These are phyloP conservation scores for Heterodera filipjevi DNA, from an alignment of 2,888 invertebrate species.

Conservation along the genomic window DNA sequence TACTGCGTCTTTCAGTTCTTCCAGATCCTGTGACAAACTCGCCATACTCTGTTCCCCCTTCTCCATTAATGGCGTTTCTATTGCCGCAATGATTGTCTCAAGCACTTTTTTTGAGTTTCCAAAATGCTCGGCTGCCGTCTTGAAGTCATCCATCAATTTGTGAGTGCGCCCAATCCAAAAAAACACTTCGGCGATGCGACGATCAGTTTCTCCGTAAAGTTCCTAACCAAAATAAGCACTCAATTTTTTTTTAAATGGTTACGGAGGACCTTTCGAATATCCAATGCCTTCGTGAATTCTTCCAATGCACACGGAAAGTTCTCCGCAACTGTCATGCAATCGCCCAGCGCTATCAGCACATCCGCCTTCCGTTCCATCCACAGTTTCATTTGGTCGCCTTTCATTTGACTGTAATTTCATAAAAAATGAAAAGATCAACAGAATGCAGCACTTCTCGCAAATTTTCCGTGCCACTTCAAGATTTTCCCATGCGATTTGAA, in stretches of 20 bases:
- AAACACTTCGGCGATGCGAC: slow-evolving; percentile 31
- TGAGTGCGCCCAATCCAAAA: slow-evolving; percentile 21
- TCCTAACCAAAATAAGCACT: background rate
- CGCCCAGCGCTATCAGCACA: slow-evolving; percentile 33
- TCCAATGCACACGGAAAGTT: slow-evolving; percentile 21
- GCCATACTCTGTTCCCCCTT: background rate
- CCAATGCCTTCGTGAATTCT: slow-evolving; percentile 31
- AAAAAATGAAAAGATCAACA: background rate
- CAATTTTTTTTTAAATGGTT: background rate
- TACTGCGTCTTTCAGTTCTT: background rate
- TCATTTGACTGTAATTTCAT: background rate
- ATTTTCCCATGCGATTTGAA: slow-evolving; percentile 30
- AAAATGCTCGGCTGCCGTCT: slow-evolving; percentile 18
- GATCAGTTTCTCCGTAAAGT: slow-evolving; percentile 26
- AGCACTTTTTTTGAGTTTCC: slow-evolving; percentile 12
- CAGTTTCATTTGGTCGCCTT: background rate
- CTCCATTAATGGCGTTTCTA: background rate
- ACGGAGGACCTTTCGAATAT: slow-evolving; percentile 18
- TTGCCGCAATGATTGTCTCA: slow-evolving; percentile 10
- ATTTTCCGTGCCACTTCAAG: slow-evolving; percentile 36
- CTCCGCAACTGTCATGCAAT: slow-evolving; percentile 30
- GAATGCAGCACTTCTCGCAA: slow-evolving; percentile 30
- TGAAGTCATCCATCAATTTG: slow-evolving; percentile 13
- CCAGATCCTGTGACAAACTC: background rate
- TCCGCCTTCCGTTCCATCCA: slow-evolving; percentile 32